Evolutionary conservation across 2,888 invertebrate genomes (phyloP).

Genomic region (Sceliomorpha sp.): DNA sequence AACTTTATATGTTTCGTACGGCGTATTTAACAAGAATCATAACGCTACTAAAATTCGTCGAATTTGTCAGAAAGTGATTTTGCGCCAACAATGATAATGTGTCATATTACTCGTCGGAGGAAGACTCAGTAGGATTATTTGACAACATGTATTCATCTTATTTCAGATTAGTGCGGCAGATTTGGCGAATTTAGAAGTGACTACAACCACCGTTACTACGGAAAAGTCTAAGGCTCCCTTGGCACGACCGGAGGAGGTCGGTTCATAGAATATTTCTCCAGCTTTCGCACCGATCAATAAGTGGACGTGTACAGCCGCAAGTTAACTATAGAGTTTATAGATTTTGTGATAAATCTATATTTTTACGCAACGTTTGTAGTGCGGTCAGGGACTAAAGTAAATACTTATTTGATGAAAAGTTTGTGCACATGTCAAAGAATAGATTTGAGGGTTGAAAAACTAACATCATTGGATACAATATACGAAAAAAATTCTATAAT

Average conservation of each 20-base stretch:
- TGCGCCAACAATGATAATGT: too few species aligned
- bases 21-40: too few species aligned
- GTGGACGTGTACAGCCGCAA: slow-evolving; percentile 66
- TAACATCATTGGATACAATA: not conserved
- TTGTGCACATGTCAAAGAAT: not conserved
- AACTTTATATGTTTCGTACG: too few species aligned
- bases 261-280: slow-evolving; percentile 67
- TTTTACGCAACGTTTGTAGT: slow-evolving; percentile 66
- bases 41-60: too few species aligned
- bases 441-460: not conserved
- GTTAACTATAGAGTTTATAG: slow-evolving; percentile 70
- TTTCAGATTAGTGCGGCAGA: slow-evolving; percentile 77
- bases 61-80: too few species aligned
- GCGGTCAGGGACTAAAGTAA: slow-evolving; percentile 39
- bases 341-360: slow-evolving; percentile 74
- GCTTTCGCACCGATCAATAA: slow-evolving; percentile 28
- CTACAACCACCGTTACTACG: slow-evolving; percentile 75
- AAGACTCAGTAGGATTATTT: too few species aligned
- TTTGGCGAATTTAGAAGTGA: slow-evolving; percentile 75
- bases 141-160: slow-evolving; percentile 18
- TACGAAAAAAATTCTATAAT: slow-evolving; percentile 3
- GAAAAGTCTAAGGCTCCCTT: slow-evolving; percentile 77
- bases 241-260: slow-evolving; percentile 76
- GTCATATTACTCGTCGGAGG: too few species aligned
- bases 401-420: not conserved